A percentile compares a stretch with the other conserved stretches of the same genome.
These are phyloP conservation scores for Norana najaformis DNA, from an alignment of 2,888 invertebrate genomes.

Conservation along the genomic window DNA sequence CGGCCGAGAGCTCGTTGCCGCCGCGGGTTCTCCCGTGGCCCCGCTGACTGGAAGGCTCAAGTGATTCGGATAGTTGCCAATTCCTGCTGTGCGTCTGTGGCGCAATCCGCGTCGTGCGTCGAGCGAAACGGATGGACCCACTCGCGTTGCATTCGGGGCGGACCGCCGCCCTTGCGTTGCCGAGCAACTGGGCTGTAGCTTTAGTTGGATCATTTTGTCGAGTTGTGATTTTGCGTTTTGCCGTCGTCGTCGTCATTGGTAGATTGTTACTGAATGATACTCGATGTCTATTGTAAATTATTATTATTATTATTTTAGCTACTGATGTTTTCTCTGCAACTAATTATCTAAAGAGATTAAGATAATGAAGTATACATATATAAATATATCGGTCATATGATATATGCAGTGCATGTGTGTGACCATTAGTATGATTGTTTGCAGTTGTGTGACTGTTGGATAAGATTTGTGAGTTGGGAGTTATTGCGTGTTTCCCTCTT, in stretches of 20 bases:
- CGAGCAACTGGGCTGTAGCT: not conserved
- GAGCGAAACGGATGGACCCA: not conserved
- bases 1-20: not conserved
- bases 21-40: not conserved
- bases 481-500: not conserved
- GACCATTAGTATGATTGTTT: not conserved
- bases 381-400: not conserved
- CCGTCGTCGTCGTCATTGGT: conserved; percentile 19
- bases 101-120: not conserved
- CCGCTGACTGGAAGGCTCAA: not conserved
- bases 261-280: conserved; percentile 23
- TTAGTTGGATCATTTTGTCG: conserved; percentile 26
- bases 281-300: conserved; percentile 25
- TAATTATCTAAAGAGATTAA: conserved; percentile 10
- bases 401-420: not conserved
- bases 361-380: not conserved
- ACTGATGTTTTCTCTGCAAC: not conserved
- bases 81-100: not conserved
- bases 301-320: conserved; percentile 20
- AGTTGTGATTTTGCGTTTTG: conserved; percentile 25
- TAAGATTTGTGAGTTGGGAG: not conserved
- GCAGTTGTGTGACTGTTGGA: not conserved
- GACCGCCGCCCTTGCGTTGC: not conserved
- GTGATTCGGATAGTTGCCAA: conserved; percentile 6
- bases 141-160: not conserved